Evolutionary conservation across 2,113 vertebrate genomes (phyloP).

Genomic region (Pelobates fuscus): DNA sequence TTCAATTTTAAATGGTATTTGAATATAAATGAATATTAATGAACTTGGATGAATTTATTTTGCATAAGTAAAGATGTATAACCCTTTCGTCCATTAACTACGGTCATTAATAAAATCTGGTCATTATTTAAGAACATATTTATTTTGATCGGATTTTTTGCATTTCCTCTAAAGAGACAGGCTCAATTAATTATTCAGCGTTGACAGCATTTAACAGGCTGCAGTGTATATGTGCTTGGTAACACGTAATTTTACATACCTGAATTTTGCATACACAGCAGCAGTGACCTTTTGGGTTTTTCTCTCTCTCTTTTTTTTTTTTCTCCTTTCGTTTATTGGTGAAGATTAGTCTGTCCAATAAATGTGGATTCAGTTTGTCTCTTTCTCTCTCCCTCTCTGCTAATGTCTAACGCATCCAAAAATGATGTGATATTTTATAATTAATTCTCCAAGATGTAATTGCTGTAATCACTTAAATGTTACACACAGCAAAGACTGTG

Average conservation of each 20-base stretch:
- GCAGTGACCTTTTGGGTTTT: slow-evolving; percentile 26
- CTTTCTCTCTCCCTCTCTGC: slow-evolving; percentile 64
- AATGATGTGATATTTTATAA: slow-evolving; percentile 75
- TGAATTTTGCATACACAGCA: slow-evolving; percentile 42
- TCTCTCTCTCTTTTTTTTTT: slow-evolving; percentile 1
- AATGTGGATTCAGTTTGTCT: slow-evolving; percentile 54
- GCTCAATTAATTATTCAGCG: slow-evolving; percentile 42
- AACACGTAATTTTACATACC: slow-evolving; percentile 38
- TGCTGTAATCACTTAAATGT: slow-evolving; percentile 81
- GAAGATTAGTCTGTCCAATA: slow-evolving; percentile 57
- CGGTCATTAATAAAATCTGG: slow-evolving; percentile 69
- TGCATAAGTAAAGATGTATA: slow-evolving; percentile 81
- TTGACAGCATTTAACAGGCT: slow-evolving; percentile 46
- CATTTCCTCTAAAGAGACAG: slow-evolving; percentile 36
- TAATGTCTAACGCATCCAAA: slow-evolving; percentile 75
- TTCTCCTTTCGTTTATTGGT: slow-evolving; percentile 51
- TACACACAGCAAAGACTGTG: slow-evolving; percentile 80
- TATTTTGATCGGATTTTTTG: slow-evolving; percentile 43
- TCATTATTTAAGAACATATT: slow-evolving; percentile 69
- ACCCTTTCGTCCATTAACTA: slow-evolving; percentile 70
- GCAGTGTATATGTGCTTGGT: slow-evolving; percentile 2
- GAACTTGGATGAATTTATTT: slow-evolving; percentile 83
- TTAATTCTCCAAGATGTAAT: slow-evolving; percentile 83
- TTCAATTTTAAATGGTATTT: slow-evolving; percentile 81
- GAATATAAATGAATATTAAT: slow-evolving; percentile 89